These are phyloP conservation scores for Pararge aegeria DNA, from an alignment of 1,140 invertebrate species.

Conservation along the genomic window DNA sequence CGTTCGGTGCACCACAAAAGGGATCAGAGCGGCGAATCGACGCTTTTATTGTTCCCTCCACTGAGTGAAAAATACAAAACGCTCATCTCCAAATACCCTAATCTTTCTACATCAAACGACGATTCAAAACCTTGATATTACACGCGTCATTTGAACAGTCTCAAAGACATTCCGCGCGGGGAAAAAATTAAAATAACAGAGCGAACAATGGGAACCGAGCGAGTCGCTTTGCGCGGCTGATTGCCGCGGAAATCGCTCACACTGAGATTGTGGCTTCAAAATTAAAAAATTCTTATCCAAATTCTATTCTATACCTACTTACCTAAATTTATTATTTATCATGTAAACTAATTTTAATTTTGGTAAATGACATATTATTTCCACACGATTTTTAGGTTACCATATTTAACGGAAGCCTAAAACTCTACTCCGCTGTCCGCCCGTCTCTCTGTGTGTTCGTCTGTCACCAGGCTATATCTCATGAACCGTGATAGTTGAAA, in stretches of 20 bases:
- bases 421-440: no score
- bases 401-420: no score
- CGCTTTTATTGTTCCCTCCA: slow-evolving; percentile 56
- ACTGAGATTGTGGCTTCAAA: slow-evolving; percentile 33
- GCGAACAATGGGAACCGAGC: slow-evolving; percentile 37
- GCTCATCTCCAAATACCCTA: slow-evolving; percentile 67
- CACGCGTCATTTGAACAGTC: slow-evolving; percentile 75
- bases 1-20: slow-evolving; percentile 52
- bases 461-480: no score
- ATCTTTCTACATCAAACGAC: slow-evolving; percentile 73
- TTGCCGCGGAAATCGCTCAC: slow-evolving; percentile 21
- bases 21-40: slow-evolving; percentile 47
- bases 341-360: not conserved
- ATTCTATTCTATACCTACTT: slow-evolving; percentile 22
- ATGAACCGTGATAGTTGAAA: no score
- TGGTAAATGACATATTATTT: no score
- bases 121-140: slow-evolving; percentile 69
- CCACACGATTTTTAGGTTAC: no score
- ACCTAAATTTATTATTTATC: not conserved
- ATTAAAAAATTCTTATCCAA: slow-evolving; percentile 63
- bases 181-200: slow-evolving; percentile 78
- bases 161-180: slow-evolving; percentile 72
- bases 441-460: no score
- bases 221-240: slow-evolving; percentile 5
- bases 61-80: slow-evolving; percentile 62